A percentile compares a stretch with the other conserved stretches of the same genome.
Conservation (phyloP, 1,140 invertebrate genomes). For the Cylas formicarius region DNA sequence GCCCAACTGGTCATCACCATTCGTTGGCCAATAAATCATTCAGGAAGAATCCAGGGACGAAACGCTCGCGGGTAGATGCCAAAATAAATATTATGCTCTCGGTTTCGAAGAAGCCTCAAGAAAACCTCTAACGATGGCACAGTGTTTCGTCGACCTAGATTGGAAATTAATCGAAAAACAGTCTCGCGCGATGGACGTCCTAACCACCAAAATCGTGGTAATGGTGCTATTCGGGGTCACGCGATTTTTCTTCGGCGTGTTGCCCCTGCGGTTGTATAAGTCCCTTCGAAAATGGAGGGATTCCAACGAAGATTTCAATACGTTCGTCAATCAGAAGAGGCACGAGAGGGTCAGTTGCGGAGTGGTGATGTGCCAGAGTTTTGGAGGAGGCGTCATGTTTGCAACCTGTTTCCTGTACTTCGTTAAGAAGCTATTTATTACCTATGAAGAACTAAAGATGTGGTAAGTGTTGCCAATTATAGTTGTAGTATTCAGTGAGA, state of each 20-base stretch:
- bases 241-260: constrained; percentile 36
- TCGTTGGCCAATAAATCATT: too few relatives aligned
- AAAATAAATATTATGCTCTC: too few relatives aligned
- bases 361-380: constrained; percentile 46
- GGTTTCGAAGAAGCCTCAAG: too few relatives aligned
- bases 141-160: too few relatives aligned
- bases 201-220: constrained; percentile 36
- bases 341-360: constrained; percentile 32
- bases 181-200: constrained; percentile 38
- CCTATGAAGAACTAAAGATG: constrained; percentile 33
- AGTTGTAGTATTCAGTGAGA: too few relatives aligned
- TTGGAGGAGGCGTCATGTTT: constrained; percentile 60
- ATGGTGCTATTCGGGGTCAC: constrained; percentile 36
- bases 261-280: constrained; percentile 37
- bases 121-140: too few relatives aligned
- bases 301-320: constrained; percentile 25
- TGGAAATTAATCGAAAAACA: too few relatives aligned
- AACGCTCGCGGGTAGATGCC: too few relatives aligned
- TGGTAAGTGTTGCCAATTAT: too few relatives aligned
- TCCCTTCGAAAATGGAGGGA: constrained; percentile 32
- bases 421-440: constrained; percentile 51
- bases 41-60: too few relatives aligned
- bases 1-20: too few relatives aligned
- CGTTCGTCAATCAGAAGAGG: constrained; percentile 30
- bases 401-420: constrained; percentile 61